Evolutionary conservation across 2,888 invertebrate genomes (phyloP).

Genomic region (Trachelus iudaicus): DNA sequence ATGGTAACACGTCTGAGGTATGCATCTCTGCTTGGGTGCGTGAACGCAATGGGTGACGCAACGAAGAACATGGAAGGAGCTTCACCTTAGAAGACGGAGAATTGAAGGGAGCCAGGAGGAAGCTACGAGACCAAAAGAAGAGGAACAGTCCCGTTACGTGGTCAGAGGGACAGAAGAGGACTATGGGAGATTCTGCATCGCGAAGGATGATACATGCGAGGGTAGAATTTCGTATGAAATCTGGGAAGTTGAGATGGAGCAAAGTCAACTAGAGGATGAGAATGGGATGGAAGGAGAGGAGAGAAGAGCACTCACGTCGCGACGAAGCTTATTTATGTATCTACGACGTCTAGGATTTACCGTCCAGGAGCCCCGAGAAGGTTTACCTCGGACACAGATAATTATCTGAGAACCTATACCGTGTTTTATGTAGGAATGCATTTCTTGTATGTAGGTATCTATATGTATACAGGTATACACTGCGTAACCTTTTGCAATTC

Average conservation of each 20-base stretch:
- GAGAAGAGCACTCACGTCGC: not conserved
- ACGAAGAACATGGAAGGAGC: no score
- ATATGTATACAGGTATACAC: slow-evolving; percentile 4
- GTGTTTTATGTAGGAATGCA: slow-evolving; percentile 55
- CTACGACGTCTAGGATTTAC: slow-evolving; percentile 39
- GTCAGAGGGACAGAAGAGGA: no score
- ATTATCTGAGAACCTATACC: slow-evolving; percentile 53
- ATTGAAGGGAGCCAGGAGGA: no score
- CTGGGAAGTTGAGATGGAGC: not conserved
- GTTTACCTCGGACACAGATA: slow-evolving; percentile 43
- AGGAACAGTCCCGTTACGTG: no score
- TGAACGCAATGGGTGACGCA: not conserved
- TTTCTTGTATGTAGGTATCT: slow-evolving; percentile 44
- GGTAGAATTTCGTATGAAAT: slow-evolving; percentile 7
- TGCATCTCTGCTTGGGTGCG: not conserved
- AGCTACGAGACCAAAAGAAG: no score
- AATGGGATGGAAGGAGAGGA: slow-evolving; percentile 4
- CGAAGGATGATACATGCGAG: not conserved
- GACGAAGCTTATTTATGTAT: slow-evolving; percentile 27
- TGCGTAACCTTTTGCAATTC: not conserved
- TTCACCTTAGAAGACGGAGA: no score
- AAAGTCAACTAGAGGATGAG: not conserved
- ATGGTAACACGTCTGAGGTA: no score
- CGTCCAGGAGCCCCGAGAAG: slow-evolving; percentile 11
- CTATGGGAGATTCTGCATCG: no score